These are phyloP conservation scores for Drosophila mayaguana DNA, from an alignment of 2,888 invertebrate genomes.

Conservation along the genomic window DNA sequence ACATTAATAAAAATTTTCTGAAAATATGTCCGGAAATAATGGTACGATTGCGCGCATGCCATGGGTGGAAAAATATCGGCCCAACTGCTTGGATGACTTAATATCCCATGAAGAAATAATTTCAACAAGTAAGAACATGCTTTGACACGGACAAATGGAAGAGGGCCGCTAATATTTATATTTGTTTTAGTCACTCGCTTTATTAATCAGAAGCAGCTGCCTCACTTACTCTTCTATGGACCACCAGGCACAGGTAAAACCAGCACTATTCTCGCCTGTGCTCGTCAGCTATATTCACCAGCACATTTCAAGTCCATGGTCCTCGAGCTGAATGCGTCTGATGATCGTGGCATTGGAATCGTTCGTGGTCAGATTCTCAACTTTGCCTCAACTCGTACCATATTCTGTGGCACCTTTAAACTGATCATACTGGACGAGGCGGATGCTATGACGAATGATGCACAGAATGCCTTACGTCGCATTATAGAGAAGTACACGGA, in stretches of 20 bases:
- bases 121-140: conserved; percentile 92
- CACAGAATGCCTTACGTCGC: conserved; percentile 98
- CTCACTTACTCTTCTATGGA: conserved; percentile 98
- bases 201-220: conserved; percentile 95
- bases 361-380: conserved; percentile 97
- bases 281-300: conserved; percentile 94
- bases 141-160: not conserved
- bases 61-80: conserved; percentile 99
- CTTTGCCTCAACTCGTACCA: conserved; percentile 98
- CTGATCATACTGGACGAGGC: conserved; percentile 99
- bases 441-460: conserved; percentile 99
- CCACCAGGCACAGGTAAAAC: conserved; percentile 99
- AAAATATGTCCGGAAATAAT: conserved; percentile 44
- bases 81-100: conserved; percentile 94
- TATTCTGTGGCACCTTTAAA: conserved; percentile 97
- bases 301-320: conserved; percentile 97
- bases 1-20: not conserved
- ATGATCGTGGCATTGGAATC: conserved; percentile 98
- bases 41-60: conserved; percentile 70
- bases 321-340: conserved; percentile 97
- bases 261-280: conserved; percentile 98
- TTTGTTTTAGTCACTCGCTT: conserved; percentile 90
- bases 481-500: conserved; percentile 99
- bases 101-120: conserved; percentile 99
- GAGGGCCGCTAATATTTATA: not conserved